Conservation (phyloP, 2,888 invertebrate genomes). For the Mesorhabditis sp. region DNA sequence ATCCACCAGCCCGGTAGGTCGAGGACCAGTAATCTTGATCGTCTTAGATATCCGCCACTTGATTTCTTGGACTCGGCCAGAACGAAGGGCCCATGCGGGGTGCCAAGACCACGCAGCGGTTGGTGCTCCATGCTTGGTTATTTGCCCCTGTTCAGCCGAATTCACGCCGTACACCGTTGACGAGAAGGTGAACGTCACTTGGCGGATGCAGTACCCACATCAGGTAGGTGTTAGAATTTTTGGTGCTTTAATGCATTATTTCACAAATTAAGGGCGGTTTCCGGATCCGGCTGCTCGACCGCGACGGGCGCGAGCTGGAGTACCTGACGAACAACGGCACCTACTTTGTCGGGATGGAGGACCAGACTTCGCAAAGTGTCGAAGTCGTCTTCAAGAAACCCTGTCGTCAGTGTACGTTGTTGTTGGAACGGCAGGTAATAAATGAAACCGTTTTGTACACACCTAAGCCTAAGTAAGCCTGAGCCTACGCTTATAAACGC, state of each 20-base stretch:
- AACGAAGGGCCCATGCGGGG: constrained; percentile 50
- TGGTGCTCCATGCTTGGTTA: constrained; percentile 8
- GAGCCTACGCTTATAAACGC: too few relatives aligned
- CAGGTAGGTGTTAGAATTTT: constrained; percentile 15
- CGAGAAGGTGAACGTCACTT: constrained; percentile 23
- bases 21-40: neutral
- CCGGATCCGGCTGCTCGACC: constrained; percentile 37
- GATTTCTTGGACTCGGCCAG: constrained; percentile 51
- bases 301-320: constrained; percentile 33
- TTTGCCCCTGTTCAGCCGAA: neutral
- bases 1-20: neutral
- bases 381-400: constrained; percentile 23
- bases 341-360: constrained; percentile 22
- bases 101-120: constrained; percentile 41
- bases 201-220: constrained; percentile 38
- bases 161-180: constrained; percentile 10
- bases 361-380: constrained; percentile 25
- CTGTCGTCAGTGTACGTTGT: constrained; percentile 71
- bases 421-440: constrained; percentile 72
- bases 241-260: neutral
- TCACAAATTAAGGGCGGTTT: constrained; percentile 36
- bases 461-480: too few relatives aligned
- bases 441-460: too few relatives aligned
- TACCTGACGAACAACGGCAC: constrained; percentile 27
- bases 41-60: constrained; percentile 49